Evolutionary conservation across 2,113 vertebrate species (phyloP).

Genomic region (Anolis carolinensis): DNA sequence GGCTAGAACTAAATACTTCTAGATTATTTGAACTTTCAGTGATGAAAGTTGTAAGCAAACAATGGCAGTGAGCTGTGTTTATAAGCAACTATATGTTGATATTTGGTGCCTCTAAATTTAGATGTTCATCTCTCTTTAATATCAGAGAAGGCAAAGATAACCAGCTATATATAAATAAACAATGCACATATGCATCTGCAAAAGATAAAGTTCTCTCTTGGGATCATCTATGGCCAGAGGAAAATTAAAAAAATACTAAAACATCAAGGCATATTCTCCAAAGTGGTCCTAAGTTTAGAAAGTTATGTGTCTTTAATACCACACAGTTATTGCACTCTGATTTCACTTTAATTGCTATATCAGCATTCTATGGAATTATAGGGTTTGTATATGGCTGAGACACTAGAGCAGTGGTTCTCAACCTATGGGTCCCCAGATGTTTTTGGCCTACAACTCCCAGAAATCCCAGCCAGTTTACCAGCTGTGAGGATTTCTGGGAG

Average conservation of each 20-base stretch:
- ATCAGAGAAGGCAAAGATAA: neutral
- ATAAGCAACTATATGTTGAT: neutral
- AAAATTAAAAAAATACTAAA: neutral
- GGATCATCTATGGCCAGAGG: too few relatives aligned
- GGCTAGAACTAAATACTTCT: neutral
- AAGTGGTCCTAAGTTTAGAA: neutral
- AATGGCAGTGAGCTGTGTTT: neutral
- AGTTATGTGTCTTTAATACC: neutral
- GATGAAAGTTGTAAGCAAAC: neutral
- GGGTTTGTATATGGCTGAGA: too few relatives aligned
- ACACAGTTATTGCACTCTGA: too few relatives aligned
- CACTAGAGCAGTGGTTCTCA: too few relatives aligned
- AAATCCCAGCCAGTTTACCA: too few relatives aligned
- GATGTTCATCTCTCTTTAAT: neutral
- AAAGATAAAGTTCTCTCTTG: too few relatives aligned
- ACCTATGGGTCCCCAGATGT: too few relatives aligned
- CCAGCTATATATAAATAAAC: neutral
- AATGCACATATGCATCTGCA: neutral
- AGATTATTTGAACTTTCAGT: slow-evolving; percentile 34
- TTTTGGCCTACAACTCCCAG: too few relatives aligned
- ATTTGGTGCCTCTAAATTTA: too few relatives aligned
- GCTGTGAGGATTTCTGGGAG: too few relatives aligned
- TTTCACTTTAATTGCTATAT: too few relatives aligned
- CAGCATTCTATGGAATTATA: too few relatives aligned
- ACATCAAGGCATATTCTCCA: slow-evolving; percentile 5